These are phyloP conservation scores for Drosophila tristis DNA, from an alignment of 1,140 invertebrate genomes.

Conservation along the genomic window DNA sequence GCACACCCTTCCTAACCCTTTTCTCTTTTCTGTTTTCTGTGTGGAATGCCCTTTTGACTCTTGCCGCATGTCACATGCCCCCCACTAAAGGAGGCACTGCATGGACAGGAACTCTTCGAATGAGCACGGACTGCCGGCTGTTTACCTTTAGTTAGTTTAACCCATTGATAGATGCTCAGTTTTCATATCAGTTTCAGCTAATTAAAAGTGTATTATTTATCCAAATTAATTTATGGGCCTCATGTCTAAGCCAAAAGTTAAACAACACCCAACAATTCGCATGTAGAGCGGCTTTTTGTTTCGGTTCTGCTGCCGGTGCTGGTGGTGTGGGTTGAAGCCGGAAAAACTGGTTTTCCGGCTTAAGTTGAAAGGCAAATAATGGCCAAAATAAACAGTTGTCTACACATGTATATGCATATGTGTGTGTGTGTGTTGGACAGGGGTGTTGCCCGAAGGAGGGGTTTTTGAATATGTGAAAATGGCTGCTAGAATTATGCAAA, in stretches of 20 bases:
- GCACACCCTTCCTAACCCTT: conserved; percentile 51
- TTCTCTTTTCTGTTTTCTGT: conserved; percentile 2
- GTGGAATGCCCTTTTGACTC: conserved; percentile 39
- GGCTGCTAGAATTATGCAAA: too few relatives aligned
- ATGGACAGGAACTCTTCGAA: conserved; percentile 5
- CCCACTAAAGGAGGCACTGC: not conserved
- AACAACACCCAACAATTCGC: conserved; percentile 45
- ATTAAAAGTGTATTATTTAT: conserved; percentile 81
- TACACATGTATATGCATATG: not conserved
- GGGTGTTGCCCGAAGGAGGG: not conserved
- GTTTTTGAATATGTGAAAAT: not conserved
- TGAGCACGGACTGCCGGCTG: conserved; percentile 1
- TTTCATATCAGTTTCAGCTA: conserved; percentile 53
- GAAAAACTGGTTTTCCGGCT: conserved; percentile 69
- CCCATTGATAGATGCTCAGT: conserved; percentile 24
- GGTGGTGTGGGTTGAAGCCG: conserved; percentile 14
- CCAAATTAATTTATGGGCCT: conserved; percentile 69
- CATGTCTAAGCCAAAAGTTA: conserved; percentile 65
- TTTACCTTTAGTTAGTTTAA: conserved; percentile 44
- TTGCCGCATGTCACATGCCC: conserved; percentile 14
- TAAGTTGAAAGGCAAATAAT: conserved; percentile 67
- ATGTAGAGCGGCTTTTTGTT: conserved; percentile 2
- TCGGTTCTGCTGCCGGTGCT: too few relatives aligned
- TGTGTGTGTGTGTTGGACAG: conserved; percentile 14
- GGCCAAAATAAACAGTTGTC: conserved; percentile 46